Percentiles rank a stretch among this genome's conserved stretches.
These are phyloP conservation scores for Acromyrmex echinatior DNA, from an alignment of 1,140 invertebrate genomes.

Conservation along the genomic window DNA sequence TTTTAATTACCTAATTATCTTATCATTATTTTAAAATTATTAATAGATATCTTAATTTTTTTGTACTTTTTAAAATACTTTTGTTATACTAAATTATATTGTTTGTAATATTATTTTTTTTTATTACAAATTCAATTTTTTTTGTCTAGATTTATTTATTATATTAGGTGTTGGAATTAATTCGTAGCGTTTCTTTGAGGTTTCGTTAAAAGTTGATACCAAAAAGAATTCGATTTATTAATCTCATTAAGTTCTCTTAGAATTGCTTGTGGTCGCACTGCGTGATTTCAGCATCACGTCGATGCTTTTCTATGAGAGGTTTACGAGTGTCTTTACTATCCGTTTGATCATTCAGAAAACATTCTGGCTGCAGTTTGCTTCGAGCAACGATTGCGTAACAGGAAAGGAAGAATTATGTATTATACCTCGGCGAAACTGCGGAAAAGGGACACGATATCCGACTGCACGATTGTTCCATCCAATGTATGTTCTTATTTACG, in stretches of 20 bases:
- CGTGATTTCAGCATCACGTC: slow-evolving; percentile 36
- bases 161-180: no score
- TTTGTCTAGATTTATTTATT: background rate
- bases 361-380: background rate
- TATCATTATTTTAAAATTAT: background rate
- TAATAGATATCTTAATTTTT: background rate
- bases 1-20: background rate
- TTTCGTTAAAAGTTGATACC: background rate
- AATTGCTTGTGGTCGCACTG: slow-evolving; percentile 7
- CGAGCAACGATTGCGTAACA: background rate
- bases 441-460: background rate
- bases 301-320: background rate
- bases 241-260: slow-evolving; percentile 26
- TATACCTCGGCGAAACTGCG: background rate
- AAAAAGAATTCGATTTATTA: slow-evolving; percentile 32
- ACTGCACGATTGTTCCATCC: slow-evolving; percentile 6
- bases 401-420: slow-evolving; percentile 3
- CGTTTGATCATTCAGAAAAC: slow-evolving; percentile 34
- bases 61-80: background rate
- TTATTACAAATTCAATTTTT: no score
- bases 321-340: slow-evolving; percentile 38
- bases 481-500: background rate
- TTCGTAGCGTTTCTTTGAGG: no score
- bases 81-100: no score
- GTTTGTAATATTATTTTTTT: no score